A percentile compares a stretch with the other conserved stretches of the same genome.
phyloP scores from a whole-genome alignment of 2,888 invertebrate species.

The Agrochola circellaris region DNA sequence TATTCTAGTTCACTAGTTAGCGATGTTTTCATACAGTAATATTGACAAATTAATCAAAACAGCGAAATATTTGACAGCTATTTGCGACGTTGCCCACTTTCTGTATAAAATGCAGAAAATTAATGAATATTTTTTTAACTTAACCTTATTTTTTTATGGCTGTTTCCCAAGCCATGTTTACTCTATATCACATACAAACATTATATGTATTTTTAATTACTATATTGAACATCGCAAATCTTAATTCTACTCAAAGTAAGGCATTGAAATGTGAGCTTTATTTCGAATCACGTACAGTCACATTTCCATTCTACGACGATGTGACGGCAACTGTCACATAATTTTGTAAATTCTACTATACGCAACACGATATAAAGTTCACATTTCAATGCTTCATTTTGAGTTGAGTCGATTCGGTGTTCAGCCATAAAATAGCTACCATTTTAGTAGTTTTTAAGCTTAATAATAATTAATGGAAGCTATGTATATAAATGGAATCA shows the following conservation, averaged over 20 bases:
- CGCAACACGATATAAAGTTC: not conserved
- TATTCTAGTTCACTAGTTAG: too few relatives aligned
- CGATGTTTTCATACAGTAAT: too few relatives aligned
- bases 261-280: slow-evolving; percentile 3
- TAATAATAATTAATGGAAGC: not conserved
- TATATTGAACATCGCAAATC: not conserved
- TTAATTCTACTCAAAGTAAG: not conserved
- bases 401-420: not conserved
- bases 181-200: slow-evolving; percentile 9
- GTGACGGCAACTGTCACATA: not conserved
- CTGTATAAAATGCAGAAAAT: not conserved
- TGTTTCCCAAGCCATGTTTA: not conserved
- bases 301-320: not conserved
- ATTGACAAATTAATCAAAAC: too few relatives aligned
- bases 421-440: not conserved
- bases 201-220: slow-evolving; percentile 9
- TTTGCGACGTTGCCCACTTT: too few relatives aligned
- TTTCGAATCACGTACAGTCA: not conserved
- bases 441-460: not conserved
- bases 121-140: not conserved
- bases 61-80: too few relatives aligned
- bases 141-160: not conserved
- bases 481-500: not conserved
- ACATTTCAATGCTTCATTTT: not conserved
- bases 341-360: not conserved